Base-by-base conservation (phyloP, 2,113 vertebrate species). In the Xerus inauris region DNA sequence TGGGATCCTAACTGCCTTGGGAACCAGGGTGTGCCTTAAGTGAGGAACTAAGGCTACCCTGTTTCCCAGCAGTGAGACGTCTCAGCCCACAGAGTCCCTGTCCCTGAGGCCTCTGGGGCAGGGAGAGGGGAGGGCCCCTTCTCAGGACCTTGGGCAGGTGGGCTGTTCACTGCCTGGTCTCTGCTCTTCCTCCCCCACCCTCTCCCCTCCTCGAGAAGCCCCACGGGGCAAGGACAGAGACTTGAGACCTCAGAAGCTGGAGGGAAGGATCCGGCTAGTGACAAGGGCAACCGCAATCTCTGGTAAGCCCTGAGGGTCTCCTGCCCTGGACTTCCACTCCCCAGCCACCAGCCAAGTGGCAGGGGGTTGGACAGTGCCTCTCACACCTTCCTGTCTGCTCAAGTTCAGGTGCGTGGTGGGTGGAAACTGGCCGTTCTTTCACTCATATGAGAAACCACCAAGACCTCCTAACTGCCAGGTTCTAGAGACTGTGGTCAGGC, bases 1-100 rank as follows among this genome's bases (percentile, higher is more conserved):
- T 5, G 51, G 71, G 71, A 65, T 95, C 91, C 87, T 62, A 87
- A 65, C 45, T 42, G 94, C 45, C 73, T 83, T 79, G 88, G 85
- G 86, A 93, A 87, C 89, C 5, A n/a, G 73, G 38, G 16, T 57
- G 93, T 30, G 24, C 69, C 89, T 76, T 62, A 71, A 94, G 92
- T 89, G 95, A 95, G 87, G 94, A 95, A 96, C 77, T 92, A 26
- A 89, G 54, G 30, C 35, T 24, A 62, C 47, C 83, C 77, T 49
- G 67, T 40, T 97, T 96, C 96, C 96, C 91, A 89, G 69, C 49
- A 77, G 57, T 10, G 30, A 17, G 45, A 9, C 59, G 38, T 62
- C 67, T 93, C 51, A 20, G 24, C 57, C 59, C 1, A 22, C 28
- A 30, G 72, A 35, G 54, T 32, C 57, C n/a, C 7, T 35, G 13